These are phyloP conservation scores for Anarrhichthys ocellatus DNA, from an alignment of 2,113 vertebrate genomes.

Conservation along the genomic window DNA sequence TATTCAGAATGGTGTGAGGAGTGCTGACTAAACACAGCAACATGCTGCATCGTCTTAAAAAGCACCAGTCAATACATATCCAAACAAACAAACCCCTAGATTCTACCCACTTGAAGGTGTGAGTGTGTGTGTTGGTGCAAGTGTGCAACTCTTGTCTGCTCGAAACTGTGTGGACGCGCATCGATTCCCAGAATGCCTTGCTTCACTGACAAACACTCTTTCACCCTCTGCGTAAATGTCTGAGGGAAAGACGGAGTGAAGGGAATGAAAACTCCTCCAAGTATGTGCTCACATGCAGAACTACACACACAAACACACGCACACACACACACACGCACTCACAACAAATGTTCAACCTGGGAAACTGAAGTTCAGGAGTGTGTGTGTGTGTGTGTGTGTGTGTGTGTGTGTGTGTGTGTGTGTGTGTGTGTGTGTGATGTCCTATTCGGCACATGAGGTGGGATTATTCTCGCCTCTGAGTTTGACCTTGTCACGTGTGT, in stretches of 20 bases:
- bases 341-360: slow-evolving; percentile 17
- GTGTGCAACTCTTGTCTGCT: slow-evolving; percentile 13
- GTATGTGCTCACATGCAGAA: slow-evolving; percentile 7
- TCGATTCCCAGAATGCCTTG: slow-evolving; percentile 19
- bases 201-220: not conserved
- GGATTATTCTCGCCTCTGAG: slow-evolving; percentile 41
- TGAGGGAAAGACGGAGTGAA: slow-evolving; percentile 11
- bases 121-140: not conserved
- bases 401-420: not conserved
- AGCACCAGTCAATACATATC: not conserved
- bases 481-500: slow-evolving; percentile 56
- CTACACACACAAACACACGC: not conserved
- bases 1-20: not conserved
- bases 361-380: slow-evolving; percentile 22
- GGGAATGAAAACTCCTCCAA: slow-evolving; percentile 14
- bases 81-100: not conserved
- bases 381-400: not conserved
- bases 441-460: slow-evolving; percentile 9
- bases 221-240: not conserved
- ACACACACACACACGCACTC: slow-evolving; percentile 8
- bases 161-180: not conserved
- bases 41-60: not conserved
- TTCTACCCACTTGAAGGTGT: not conserved
- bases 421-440: slow-evolving; percentile 1
- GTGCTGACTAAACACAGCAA: not conserved